Base-by-base conservation (phyloP, 2,797 vertebrate species). In the Catamblyrhynchus diadema region DNA sequence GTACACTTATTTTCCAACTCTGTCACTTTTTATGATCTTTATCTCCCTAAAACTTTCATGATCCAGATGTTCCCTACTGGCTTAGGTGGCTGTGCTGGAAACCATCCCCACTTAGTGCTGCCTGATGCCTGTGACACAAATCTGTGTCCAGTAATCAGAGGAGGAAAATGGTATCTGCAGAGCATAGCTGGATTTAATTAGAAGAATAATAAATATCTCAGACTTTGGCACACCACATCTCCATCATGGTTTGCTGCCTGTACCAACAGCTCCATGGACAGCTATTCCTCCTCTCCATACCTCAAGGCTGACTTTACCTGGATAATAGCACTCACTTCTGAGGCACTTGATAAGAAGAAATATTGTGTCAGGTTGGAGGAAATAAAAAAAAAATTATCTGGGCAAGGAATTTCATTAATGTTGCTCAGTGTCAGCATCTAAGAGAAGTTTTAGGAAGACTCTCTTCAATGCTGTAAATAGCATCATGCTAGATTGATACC, bases 11-110 rank as follows among this genome's bases (percentile, higher is more conserved):
- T 88, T 90, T 71, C 78, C 59, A 73, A 11, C 37, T 94, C 86
- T 92, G 85, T 83, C 95, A 84, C 66, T 86, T 84, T n/a, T 56
- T 65, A 35, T 86, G 81, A 83, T 90, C 83, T 91, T 93, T 81
- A 95, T 81, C 83, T 92, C 48, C 74, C 56, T 94, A 59, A 92
- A 97, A 91, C 77, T 88, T 93, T 92, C 75, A 92, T 88, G 82
- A 96, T 73, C 79, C 94, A 93, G 94, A 78, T 94, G 94, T 83
- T 94, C 83, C 74, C 64, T 53, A 1, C 28, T 86, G 90, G 74
- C 72, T 74, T 70, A 32, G 57, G 41, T 61, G 71, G 39, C 62
- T 62, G 28, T 45, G 44, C 81, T 94, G 83, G 72, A 92, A 94
- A 41, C 78, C 50, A 61, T 59, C 61, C 37, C 44, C 59, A 39